These are phyloP conservation scores for Melitaea athalia DNA, from an alignment of 2,888 invertebrate genomes.

Conservation along the genomic window DNA sequence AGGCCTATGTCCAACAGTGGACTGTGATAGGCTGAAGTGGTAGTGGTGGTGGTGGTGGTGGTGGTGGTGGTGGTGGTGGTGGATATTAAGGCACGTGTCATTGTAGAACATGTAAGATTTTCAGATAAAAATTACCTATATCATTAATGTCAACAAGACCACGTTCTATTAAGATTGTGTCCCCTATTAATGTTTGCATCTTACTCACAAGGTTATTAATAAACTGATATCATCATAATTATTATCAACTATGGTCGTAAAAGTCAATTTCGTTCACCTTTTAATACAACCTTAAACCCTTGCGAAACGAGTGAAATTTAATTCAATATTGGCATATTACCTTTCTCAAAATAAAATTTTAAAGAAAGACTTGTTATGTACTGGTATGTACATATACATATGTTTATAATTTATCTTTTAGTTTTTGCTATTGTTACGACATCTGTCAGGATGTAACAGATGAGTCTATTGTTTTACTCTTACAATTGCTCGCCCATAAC, in stretches of 20 bases:
- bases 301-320: not conserved
- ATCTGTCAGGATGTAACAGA: no score
- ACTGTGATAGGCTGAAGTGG: no score
- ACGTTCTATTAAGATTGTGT: slow-evolving; percentile 35
- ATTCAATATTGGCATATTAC: not conserved
- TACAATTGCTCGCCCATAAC: no score
- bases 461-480: no score
- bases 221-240: slow-evolving; percentile 19
- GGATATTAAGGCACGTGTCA: not conserved
- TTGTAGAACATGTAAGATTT: slow-evolving; percentile 3
- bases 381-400: no score
- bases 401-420: no score
- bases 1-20: no score
- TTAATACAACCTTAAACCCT: not conserved
- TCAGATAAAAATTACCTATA: slow-evolving; percentile 30
- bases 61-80: no score
- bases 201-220: slow-evolving; percentile 30
- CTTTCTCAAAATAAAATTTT: not conserved
- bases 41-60: no score
- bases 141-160: slow-evolving; percentile 37
- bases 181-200: slow-evolving; percentile 32
- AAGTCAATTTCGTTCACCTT: not conserved
- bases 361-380: no score
- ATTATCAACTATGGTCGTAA: slow-evolving; percentile 15
- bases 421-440: no score